phyloP scores from a whole-genome alignment of 2,113 vertebrate species.

The Aphyosemion australe region DNA sequence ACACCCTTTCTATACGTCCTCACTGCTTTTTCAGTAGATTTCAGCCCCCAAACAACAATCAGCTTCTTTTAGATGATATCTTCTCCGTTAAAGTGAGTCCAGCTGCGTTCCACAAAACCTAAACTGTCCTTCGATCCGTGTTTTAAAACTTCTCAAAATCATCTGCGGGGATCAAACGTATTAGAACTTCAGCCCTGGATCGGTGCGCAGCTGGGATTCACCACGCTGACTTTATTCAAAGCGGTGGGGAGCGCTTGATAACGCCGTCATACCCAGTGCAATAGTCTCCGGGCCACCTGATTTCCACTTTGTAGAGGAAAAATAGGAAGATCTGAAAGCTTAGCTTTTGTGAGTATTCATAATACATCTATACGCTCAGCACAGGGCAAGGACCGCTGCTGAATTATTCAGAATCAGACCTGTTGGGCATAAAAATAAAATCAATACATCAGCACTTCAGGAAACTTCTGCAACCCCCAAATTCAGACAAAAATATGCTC shows the following conservation, averaged over 20 bases:
- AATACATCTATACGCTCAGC: conserved; percentile 35
- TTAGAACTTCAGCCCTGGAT: conserved; percentile 8
- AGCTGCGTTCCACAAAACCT: background rate
- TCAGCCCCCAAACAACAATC: background rate
- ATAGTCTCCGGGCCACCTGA: conserved; percentile 50
- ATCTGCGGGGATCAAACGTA: conserved; percentile 2
- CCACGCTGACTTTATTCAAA: conserved; percentile 37
- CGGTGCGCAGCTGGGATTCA: background rate
- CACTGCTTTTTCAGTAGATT: conserved; percentile 33
- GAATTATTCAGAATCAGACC: conserved; percentile 69
- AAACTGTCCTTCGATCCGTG: background rate
- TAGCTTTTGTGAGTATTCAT: conserved; percentile 53
- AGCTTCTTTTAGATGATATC: background rate
- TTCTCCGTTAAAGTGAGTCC: background rate
- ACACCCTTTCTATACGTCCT: background rate
- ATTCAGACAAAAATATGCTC: conserved; percentile 32
- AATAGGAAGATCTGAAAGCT: conserved; percentile 49
- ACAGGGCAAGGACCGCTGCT: conserved; percentile 37
- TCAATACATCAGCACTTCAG: conserved; percentile 68
- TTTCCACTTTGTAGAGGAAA: conserved; percentile 62
- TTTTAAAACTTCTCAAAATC: conserved; percentile 6
- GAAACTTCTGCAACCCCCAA: conserved; percentile 42
- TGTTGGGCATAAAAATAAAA: conserved; percentile 56
- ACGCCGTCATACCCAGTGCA: conserved; percentile 20
- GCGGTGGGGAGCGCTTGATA: conserved; percentile 20